phyloP scores from a whole-genome alignment of 1,140 invertebrate genomes.

The Lasioglossum baleicum region DNA sequence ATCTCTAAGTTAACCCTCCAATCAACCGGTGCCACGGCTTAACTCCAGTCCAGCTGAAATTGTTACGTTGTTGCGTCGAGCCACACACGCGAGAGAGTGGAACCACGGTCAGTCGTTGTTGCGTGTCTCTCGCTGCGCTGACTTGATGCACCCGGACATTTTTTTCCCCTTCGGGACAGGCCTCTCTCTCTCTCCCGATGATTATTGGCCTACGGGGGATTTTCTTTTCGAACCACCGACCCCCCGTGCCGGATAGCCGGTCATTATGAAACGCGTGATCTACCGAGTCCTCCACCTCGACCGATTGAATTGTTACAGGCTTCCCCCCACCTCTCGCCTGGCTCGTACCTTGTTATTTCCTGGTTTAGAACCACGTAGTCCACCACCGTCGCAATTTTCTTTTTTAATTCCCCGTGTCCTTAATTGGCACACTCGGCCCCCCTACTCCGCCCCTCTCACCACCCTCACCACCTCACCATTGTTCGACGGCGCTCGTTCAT shows the following conservation, averaged over 20 bases:
- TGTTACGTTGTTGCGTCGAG: slow-evolving; percentile 29
- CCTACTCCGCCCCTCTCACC: too few relatives aligned
- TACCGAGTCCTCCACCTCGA: not conserved
- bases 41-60: slow-evolving; percentile 10
- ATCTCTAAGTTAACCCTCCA: slow-evolving; percentile 11
- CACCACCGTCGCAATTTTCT: not conserved
- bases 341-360: not conserved
- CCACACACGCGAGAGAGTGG: not conserved
- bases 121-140: not conserved
- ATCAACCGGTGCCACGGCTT: slow-evolving; percentile 17
- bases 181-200: not conserved
- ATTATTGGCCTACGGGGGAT: slow-evolving; percentile 2
- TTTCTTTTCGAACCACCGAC: not conserved
- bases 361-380: not conserved
- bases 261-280: slow-evolving; percentile 1
- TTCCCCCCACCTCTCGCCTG: not conserved
- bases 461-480: not conserved
- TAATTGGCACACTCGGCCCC: not conserved
- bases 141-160: not conserved
- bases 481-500: not conserved
- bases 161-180: not conserved
- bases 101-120: too few relatives aligned
- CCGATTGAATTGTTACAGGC: slow-evolving; percentile 1
- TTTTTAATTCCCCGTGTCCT: not conserved
- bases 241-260: not conserved